Percentiles rank a stretch among this genome's conserved stretches.
phyloP scores from a whole-genome alignment of 2,113 vertebrate species.

The Hippoglossus stenolepis region DNA sequence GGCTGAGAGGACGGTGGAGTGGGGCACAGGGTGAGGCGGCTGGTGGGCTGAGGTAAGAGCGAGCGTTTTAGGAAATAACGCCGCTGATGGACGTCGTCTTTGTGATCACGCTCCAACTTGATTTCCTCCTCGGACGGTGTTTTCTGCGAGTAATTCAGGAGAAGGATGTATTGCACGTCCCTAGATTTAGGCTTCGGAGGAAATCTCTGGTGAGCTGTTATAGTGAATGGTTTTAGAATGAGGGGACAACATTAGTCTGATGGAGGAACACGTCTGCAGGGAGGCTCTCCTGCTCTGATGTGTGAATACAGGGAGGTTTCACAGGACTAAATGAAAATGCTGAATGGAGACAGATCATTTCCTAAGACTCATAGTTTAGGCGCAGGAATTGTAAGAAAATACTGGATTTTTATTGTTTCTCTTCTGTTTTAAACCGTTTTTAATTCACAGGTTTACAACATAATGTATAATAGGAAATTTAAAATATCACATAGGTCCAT shows the following conservation, averaged over 20 bases:
- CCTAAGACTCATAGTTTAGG: too few relatives aligned
- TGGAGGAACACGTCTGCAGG: slow-evolving; percentile 14
- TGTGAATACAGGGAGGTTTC: too few relatives aligned
- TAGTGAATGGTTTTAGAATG: slow-evolving; percentile 28
- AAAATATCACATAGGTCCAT: too few relatives aligned
- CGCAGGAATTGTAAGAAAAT: too few relatives aligned
- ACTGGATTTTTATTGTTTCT: too few relatives aligned
- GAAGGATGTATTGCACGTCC: not conserved
- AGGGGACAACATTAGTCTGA: slow-evolving; percentile 47
- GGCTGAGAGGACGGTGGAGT: slow-evolving; percentile 29
- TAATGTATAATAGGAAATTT: too few relatives aligned
- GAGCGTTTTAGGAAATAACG: slow-evolving; percentile 53
- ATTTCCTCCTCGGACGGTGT: slow-evolving; percentile 22
- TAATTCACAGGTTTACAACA: too few relatives aligned
- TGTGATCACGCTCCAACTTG: slow-evolving; percentile 42
- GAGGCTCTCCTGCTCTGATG: not conserved
- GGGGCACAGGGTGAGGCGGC: not conserved
- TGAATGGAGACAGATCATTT: too few relatives aligned
- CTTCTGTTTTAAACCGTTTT: too few relatives aligned
- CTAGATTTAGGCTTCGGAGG: slow-evolving; percentile 5
- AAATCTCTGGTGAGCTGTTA: slow-evolving; percentile 24
- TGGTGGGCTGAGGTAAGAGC: slow-evolving; percentile 1
- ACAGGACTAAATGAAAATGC: too few relatives aligned
- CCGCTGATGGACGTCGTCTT: slow-evolving; percentile 55
- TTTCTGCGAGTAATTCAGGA: slow-evolving; percentile 14